Base-by-base conservation (phyloP, 1,140 invertebrate genomes). In the Gryllus bimaculatus region DNA sequence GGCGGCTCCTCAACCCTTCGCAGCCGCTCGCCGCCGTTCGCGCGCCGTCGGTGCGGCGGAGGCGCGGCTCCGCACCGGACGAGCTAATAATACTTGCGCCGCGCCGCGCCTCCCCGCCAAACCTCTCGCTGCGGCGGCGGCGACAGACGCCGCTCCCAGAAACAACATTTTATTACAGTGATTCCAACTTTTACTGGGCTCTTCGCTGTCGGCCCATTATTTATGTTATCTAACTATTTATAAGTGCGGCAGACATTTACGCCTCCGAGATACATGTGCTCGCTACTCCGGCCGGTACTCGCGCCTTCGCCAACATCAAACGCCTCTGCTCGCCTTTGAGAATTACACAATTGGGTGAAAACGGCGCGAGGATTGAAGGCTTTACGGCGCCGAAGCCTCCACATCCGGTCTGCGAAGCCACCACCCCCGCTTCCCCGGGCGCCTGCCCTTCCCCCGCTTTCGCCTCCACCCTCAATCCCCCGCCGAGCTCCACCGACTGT, bases 181-280 rank as follows among this genome's bases (percentile, higher is more conserved):
- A 66, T 66, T 66, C 54, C 18, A 66, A 66, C 54, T 66, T 66
- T 66, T 66, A 66, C 54, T 66, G 18, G 54, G 54, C 54, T 66
- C 54, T 66, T 66, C 54, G 54, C 54, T 66, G 54, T 66, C 54
- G 54, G 54, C 54, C 18, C 54, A 66, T 66, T 66, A 66, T 66
- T 66, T 66, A 66, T 66, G 54, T 66, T 66, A 66, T 66, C 54
- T 66, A 66, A 66, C 54, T 66, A 66, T 66, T 66, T 66, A 66
- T 66, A 66, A 66, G 54, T 66, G 54, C 54, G 54, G 54, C 54
- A 18, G 54, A 66, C 54, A 66, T 66, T 66, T 66, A 66, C 54
- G 18, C 54, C 54, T 18, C 18, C 10, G 54, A 66, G 54, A 66
- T 66, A 66, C 54, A 66, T 66, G 54, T 66, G 54, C 54, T 66